phyloP scores from a whole-genome alignment of 2,113 vertebrate genomes.

The Tautogolabrus adspersus region DNA sequence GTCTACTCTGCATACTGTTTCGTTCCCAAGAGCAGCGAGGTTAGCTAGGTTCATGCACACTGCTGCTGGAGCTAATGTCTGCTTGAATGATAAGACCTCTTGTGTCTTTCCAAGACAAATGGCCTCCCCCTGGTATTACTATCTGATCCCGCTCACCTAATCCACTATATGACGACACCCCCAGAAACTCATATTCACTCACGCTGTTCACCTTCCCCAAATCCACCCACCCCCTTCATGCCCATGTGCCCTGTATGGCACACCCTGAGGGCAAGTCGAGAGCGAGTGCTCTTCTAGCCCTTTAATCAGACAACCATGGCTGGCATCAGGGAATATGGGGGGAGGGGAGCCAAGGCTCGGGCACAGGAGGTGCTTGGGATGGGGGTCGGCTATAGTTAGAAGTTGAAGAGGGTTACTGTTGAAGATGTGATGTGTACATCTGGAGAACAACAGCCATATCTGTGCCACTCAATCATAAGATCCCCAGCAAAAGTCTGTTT shows the following conservation, averaged over 20 bases:
- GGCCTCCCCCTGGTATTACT: constrained; percentile 6
- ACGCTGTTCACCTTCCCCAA: constrained; percentile 48
- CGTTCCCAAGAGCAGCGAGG: constrained; percentile 14
- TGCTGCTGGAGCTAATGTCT: constrained; percentile 28
- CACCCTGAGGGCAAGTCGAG: constrained; percentile 72
- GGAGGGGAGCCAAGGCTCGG: constrained; percentile 33
- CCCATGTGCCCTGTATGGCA: constrained; percentile 57
- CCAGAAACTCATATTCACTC: constrained; percentile 15
- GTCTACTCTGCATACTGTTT: constrained; percentile 39
- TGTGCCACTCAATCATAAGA: constrained; percentile 38
- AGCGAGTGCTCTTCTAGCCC: constrained; percentile 46
- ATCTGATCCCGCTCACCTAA: background rate
- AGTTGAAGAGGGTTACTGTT: constrained; percentile 26
- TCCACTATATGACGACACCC: constrained; percentile 8
- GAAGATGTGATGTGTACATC: constrained; percentile 35
- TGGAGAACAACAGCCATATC: constrained; percentile 33
- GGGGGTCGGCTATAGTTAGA: constrained; percentile 36
- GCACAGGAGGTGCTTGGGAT: constrained; percentile 43
- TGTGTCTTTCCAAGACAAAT: constrained; percentile 30
- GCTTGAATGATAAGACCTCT: constrained; percentile 38
- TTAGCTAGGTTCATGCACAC: constrained; percentile 33
- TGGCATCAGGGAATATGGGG: constrained; percentile 53
- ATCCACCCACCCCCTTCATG: constrained; percentile 26
- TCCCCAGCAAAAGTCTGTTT: constrained; percentile 30
- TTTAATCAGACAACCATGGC: constrained; percentile 70